phyloP scores from a whole-genome alignment of 2,888 invertebrate species.

The Boloria euphrosyne region DNA sequence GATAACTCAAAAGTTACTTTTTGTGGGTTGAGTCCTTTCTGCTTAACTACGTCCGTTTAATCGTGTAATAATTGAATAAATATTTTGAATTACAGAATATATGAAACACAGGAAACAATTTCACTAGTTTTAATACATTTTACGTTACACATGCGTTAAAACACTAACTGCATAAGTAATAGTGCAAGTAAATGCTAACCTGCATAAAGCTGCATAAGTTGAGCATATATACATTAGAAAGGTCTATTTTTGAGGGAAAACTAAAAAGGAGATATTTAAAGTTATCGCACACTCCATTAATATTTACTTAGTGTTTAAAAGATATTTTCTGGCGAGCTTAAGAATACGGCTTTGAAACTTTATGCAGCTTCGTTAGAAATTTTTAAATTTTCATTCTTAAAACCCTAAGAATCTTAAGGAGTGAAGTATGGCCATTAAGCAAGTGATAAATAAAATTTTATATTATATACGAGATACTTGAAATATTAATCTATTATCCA shows the following conservation, averaged over 20 bases:
- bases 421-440: slow-evolving; percentile 18
- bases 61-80: no score
- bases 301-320: slow-evolving; percentile 18
- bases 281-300: slow-evolving; percentile 9
- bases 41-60: no score
- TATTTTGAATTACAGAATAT: no score
- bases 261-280: background rate
- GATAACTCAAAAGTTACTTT: no score
- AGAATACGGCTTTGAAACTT: slow-evolving; percentile 27
- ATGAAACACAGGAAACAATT: no score
- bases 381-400: slow-evolving; percentile 30
- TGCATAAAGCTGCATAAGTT: no score
- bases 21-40: no score
- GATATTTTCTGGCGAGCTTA: slow-evolving; percentile 18
- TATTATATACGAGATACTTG: background rate
- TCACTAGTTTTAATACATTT: no score
- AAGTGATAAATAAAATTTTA: background rate
- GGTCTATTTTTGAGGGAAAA: background rate
- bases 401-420: slow-evolving; percentile 23
- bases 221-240: background rate
- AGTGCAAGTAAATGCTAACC: no score
- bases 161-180: no score
- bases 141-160: no score
- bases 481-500: no score
- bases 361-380: slow-evolving; percentile 26